A percentile compares a stretch with the other conserved stretches of the same genome.
Conservation (phyloP, 1,140 invertebrate species). For the Dreissena rostriformis region DNA sequence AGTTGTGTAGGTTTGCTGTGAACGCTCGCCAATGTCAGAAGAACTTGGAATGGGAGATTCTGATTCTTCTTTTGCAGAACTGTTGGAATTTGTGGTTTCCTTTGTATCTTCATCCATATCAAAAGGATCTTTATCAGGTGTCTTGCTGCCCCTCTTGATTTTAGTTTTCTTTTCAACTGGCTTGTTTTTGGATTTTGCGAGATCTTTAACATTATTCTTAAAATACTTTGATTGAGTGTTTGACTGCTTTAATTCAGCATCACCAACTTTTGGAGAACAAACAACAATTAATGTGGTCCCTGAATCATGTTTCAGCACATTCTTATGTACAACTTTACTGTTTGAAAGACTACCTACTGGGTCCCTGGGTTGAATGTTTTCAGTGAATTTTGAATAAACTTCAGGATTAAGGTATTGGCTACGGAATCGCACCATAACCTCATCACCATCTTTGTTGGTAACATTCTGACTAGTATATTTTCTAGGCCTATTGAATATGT, state of each 20-base stretch:
- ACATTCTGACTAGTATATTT: constrained; percentile 6
- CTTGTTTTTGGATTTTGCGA: constrained; percentile 44
- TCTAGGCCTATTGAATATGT: constrained; percentile 46
- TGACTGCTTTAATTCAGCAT: constrained; percentile 42
- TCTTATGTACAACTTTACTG: constrained; percentile 70
- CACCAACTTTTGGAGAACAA: constrained; percentile 60
- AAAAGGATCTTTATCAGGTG: constrained; percentile 44
- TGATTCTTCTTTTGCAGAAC: background rate
- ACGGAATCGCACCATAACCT: constrained; percentile 47
- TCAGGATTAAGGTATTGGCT: constrained; percentile 52
- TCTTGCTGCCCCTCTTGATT: constrained; percentile 15
- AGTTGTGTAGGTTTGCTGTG: background rate
- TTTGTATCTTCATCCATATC: constrained; percentile 46
- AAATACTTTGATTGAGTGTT: constrained; percentile 56
- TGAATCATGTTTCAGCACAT: constrained; percentile 62
- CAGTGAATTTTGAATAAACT: constrained; percentile 54
- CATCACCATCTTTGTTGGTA: constrained; percentile 32
- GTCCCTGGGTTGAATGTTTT: constrained; percentile 45
- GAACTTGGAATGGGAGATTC: constrained; percentile 47
- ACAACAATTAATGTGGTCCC: constrained; percentile 71
- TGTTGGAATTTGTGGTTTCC: background rate
- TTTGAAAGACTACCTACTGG: constrained; percentile 64
- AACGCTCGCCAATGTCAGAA: constrained; percentile 1
- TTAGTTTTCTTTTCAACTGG: constrained; percentile 25
- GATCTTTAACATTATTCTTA: constrained; percentile 53